Evolutionary conservation across 1,140 invertebrate species (phyloP), one percentile per base, ranked within the genome.

Genomic region (Pissodes strobi): DNA sequence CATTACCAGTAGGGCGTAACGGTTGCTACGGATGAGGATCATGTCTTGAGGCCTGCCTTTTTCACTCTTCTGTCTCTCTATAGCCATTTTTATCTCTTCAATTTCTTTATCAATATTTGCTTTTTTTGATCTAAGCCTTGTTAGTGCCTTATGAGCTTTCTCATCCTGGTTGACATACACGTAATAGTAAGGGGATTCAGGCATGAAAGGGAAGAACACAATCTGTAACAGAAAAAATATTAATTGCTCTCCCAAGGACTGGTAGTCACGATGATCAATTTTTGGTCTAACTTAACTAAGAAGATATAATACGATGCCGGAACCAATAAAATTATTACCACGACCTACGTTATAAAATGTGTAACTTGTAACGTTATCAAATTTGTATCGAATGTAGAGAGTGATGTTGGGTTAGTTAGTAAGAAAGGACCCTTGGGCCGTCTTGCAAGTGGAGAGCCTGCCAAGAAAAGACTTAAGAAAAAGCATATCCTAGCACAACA

Each of bases 111-210:
- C 73, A 0, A 82, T 80, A 15, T 71, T 74, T 1, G 30, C 17
- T 2, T 9, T 49, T 21, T 76, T 79, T n/a, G 82, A 79, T 19
- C 86, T 74, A 0, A 89, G 68, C 69, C 77, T 81, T 6, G 76
- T 69, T 45, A 89, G 68, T 2, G 82, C 69, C 2, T 75, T 65
- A 1, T 79, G 66, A 0, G 86, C 86, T 19, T 82, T 80, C 3
- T 76, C 68, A 17, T 75, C 75, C 2, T 72, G 72, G 3, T 78
- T 76, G 15, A 43, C 59, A 13, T 61, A 62, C n/a, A 69, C 17
- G 5, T 65, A 49, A 34, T 60, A 71, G 39, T 71, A 73, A 0
- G 66, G 71, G 15, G 64, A 69, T 52, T 73, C 69, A 19, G 71
- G 71, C 66, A 71, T 68, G 34, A 63, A 66, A 37, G 64, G 63